Percentiles rank a stretch among this genome's conserved stretches.
Evolutionary conservation across 2,113 vertebrate species (phyloP).

Genomic region (Lophius piscatorius): DNA sequence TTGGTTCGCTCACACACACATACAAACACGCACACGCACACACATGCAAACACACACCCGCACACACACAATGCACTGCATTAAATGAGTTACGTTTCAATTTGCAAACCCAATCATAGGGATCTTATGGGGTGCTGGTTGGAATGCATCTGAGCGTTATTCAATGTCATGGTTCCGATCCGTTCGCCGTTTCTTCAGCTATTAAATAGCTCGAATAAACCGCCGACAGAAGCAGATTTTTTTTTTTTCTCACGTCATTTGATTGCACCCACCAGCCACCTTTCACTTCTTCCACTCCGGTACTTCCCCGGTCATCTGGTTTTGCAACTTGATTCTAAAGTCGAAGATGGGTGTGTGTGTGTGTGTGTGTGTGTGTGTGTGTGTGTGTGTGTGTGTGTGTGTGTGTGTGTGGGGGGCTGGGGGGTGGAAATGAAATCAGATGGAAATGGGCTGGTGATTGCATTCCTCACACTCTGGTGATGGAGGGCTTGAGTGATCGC

Average conservation of each 20-base stretch:
- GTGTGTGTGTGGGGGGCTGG: neutral
- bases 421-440: constrained; percentile 48
- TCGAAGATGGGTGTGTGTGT: constrained; percentile 41
- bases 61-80: constrained; percentile 31
- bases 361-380: neutral
- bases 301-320: constrained; percentile 50
- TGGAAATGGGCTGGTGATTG: constrained; percentile 78
- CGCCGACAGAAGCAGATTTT: constrained; percentile 12
- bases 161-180: constrained; percentile 50
- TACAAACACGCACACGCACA: no score
- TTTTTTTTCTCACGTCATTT: constrained; percentile 11
- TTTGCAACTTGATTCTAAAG: constrained; percentile 72
- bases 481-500: constrained; percentile 67
- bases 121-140: constrained; percentile 46
- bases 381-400: no score
- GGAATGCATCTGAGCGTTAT: constrained; percentile 42
- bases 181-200: constrained; percentile 55
- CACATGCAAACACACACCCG: no score
- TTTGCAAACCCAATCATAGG: constrained; percentile 58
- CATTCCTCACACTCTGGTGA: constrained; percentile 61
- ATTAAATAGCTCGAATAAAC: constrained; percentile 44
- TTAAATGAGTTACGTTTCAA: constrained; percentile 57
- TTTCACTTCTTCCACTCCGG: constrained; percentile 36
- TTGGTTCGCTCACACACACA: constrained; percentile 37
- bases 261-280: constrained; percentile 53